These are phyloP conservation scores for Chaunax sp. DNA, from an alignment of 2,797 vertebrate genomes.

Conservation along the genomic window DNA sequence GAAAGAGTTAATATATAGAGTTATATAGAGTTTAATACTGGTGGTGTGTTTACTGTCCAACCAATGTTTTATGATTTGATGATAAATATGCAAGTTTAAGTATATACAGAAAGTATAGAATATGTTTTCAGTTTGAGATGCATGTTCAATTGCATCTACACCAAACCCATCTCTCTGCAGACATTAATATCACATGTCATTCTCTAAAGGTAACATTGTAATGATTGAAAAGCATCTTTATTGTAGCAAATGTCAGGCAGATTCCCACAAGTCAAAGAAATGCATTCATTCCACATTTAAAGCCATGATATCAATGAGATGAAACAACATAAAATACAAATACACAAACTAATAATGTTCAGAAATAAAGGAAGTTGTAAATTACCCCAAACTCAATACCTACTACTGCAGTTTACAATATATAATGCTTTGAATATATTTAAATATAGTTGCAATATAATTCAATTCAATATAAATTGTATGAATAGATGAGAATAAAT, in stretches of 20 bases:
- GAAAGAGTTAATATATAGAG: slow-evolving; percentile 4
- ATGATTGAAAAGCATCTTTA: not conserved
- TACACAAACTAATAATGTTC: not conserved
- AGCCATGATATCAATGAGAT: not conserved
- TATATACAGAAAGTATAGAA: not conserved
- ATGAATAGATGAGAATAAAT: too few species aligned
- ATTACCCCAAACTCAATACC: not conserved
- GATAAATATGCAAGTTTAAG: not conserved
- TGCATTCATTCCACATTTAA: too few species aligned
- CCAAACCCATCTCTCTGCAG: not conserved
- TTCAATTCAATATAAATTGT: not conserved
- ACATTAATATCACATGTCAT: not conserved
- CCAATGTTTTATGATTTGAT: not conserved
- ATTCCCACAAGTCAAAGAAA: not conserved
- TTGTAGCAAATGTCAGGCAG: not conserved
- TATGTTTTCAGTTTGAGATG: not conserved
- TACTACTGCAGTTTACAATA: not conserved
- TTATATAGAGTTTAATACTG: slow-evolving; percentile 11
- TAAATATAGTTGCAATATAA: not conserved
- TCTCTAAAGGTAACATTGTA: not conserved
- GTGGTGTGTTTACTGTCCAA: slow-evolving; percentile 10
- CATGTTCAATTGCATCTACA: not conserved
- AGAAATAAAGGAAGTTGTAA: too few species aligned
- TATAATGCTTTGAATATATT: not conserved
- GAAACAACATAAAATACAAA: not conserved